phyloP scores from a whole-genome alignment of 2,113 vertebrate genomes.

The Rhabdornis inornatus region DNA sequence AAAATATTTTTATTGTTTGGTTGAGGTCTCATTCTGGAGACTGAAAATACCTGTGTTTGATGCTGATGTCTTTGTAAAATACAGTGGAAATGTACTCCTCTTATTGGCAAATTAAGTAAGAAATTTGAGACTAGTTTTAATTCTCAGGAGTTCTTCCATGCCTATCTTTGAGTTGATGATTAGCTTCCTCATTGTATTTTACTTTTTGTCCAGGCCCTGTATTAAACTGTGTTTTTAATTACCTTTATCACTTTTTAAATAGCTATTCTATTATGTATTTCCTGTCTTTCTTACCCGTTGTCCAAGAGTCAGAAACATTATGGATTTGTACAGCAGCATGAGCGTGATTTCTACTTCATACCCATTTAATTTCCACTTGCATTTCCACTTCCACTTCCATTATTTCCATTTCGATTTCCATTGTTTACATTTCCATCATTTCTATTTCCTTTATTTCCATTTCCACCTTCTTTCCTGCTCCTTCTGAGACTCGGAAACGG shows the following conservation, averaged over 20 bases:
- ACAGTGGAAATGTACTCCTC: neutral
- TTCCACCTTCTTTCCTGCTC: neutral
- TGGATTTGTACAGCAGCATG: neutral
- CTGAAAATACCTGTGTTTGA: neutral
- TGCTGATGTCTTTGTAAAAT: neutral
- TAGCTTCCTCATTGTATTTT: neutral
- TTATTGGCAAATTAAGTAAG: neutral
- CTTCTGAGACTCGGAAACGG: neutral
- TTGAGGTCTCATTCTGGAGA: neutral
- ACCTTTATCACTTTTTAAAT: neutral
- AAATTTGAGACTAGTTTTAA: neutral
- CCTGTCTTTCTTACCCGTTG: neutral
- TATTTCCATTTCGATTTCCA: neutral
- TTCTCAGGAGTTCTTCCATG: neutral
- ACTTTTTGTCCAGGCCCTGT: neutral
- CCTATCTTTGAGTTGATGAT: neutral
- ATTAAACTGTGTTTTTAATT: neutral
- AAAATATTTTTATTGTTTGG: rapidly evolving
- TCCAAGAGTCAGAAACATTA: neutral
- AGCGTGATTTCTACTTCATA: neutral
- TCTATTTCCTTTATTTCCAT: neutral
- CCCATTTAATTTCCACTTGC: neutral
- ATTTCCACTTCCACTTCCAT: neutral
- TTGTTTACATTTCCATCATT: neutral
- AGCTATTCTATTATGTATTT: neutral